Conservation (phyloP, 1,140 invertebrate species). For the Pentalonia nigronervosa region DNA sequence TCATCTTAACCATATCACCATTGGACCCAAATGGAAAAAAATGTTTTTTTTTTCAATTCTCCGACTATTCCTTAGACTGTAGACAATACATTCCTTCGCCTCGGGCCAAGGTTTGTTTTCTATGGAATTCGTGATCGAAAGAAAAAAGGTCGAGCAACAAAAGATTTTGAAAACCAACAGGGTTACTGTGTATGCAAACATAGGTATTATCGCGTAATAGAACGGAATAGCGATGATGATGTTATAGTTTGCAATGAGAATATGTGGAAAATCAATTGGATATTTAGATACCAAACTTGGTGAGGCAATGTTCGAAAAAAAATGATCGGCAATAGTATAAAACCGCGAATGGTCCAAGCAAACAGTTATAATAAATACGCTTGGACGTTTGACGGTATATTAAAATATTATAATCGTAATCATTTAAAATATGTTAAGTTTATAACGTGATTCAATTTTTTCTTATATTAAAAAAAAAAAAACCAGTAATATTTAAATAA, state of each 20-base stretch:
- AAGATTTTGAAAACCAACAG: slow-evolving; percentile 42
- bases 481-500: neutral
- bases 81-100: slow-evolving; percentile 41
- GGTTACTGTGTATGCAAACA: slow-evolving; percentile 10
- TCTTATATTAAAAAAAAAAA: neutral
- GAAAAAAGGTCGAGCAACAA: slow-evolving; percentile 51
- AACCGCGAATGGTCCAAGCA: neutral
- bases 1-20: slow-evolving; percentile 3
- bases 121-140: slow-evolving; percentile 32
- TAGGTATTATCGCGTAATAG: neutral
- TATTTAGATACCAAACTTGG: neutral
- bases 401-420: neutral
- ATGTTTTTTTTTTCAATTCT: slow-evolving; percentile 15
- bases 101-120: neutral
- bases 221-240: neutral
- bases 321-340: neutral
- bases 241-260: neutral
- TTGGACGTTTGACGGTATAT: neutral
- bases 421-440: neutral
- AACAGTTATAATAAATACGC: neutral
- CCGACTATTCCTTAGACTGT: slow-evolving; percentile 1
- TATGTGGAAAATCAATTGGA: neutral
- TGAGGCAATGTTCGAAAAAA: neutral
- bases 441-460: neutral
- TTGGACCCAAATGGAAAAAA: slow-evolving; percentile 11